Evolutionary conservation across 1,140 invertebrate genomes (phyloP), one percentile per base, ranked within the genome.

Genomic region (Triops longicaudatus): DNA sequence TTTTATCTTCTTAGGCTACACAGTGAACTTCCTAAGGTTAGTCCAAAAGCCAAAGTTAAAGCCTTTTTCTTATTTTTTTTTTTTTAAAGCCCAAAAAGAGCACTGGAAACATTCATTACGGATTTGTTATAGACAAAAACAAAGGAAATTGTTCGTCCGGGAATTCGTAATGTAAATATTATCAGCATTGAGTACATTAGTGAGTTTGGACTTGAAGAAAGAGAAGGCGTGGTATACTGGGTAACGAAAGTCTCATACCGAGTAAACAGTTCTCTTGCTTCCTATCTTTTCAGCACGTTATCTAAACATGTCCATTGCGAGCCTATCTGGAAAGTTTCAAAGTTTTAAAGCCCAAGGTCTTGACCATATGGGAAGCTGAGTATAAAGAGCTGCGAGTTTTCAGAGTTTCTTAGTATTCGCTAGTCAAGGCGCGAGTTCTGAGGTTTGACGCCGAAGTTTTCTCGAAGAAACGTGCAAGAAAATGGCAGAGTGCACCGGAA

Each of bases 401-500:
- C 0, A 1, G 22, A 14, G 31, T 63, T 63, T 0, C n/a, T 9
- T 22, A 63, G 22, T 22, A 63, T 63, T 63, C 50, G 50, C 50
- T 63, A n/a, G 50, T 63, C 17, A 63, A 63, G 22, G 14, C 14
- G 50, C n/a, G 22, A 63, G 50, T 63, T 63, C n/a, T 17, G 14
- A 22, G 22, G n/a, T 2, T 63, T 63, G 50, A 63, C 1, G 22
- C 1, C 9, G 0, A 22, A 63, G 50, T 12, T 63, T 63, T 4
- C 0, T 6, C 50, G 50, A 9, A 22, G 22, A 22, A 73, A n/a
- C 14, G 0, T 12, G 2, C 10, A 14, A 10, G 7, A 41, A 42
- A 41, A 75, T 75, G 42, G 42, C 42, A 14, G 74, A 37, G 26
- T n/a, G 85, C 76, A 76, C 81, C 77, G 86, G 86, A 79, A 85